These are phyloP conservation scores for Turnix velox DNA, from an alignment of 2,113 vertebrate species.

Conservation along the genomic window DNA sequence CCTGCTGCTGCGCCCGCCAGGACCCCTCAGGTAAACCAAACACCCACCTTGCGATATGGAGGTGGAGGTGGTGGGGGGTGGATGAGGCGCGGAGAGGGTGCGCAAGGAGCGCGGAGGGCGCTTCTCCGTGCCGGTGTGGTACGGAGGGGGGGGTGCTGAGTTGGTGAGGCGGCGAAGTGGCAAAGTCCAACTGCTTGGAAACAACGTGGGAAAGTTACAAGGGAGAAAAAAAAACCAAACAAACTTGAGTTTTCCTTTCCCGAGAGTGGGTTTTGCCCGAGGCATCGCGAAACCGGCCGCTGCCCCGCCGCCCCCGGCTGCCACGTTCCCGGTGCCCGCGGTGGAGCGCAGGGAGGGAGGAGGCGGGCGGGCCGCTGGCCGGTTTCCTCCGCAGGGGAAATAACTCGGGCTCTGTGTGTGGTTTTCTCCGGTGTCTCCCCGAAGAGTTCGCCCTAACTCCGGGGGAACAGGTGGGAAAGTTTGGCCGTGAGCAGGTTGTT, in stretches of 20 bases:
- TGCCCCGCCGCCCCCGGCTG: not conserved
- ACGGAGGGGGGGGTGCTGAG: too few relatives aligned
- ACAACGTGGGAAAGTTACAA: not conserved
- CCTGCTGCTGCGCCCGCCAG: not conserved
- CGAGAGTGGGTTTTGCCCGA: not conserved
- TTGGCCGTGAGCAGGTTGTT: not conserved
- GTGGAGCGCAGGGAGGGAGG: not conserved
- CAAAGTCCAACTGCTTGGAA: not conserved
- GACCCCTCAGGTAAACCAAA: slow-evolving; percentile 55
- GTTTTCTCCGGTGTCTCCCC: too few relatives aligned
- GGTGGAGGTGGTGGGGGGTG: not conserved
- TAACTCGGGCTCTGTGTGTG: fast-evolving
- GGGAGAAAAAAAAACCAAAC: not conserved
- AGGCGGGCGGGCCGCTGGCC: not conserved
- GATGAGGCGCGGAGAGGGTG: not conserved
- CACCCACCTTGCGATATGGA: not conserved
- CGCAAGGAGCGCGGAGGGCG: not conserved
- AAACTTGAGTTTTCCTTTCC: not conserved
- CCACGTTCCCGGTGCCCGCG: not conserved
- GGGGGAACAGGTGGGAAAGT: not conserved
- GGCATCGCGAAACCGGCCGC: not conserved
- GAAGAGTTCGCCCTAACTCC: fast-evolving
- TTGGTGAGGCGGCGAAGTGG: too few relatives aligned
- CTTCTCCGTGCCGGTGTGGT: not conserved
- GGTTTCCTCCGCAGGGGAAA: not conserved